Percentiles rank a stretch among this genome's conserved stretches.
Conservation (phyloP, 2,113 vertebrate genomes). For the Bucco capensis region DNA sequence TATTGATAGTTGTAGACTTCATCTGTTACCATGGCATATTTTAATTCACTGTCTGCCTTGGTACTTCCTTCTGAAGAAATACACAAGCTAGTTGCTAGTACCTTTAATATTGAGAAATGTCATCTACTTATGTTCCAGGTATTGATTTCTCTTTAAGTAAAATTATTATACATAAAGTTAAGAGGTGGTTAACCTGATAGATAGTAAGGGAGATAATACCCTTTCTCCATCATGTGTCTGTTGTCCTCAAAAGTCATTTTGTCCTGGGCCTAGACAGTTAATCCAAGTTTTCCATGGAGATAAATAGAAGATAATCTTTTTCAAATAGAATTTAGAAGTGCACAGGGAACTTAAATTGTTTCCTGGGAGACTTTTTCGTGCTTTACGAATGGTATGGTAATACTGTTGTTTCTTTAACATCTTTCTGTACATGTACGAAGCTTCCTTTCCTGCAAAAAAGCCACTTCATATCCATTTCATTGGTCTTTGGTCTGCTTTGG, state of each 20-base stretch:
- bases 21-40: constrained; percentile 54
- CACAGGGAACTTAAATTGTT: neutral
- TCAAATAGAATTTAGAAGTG: neutral
- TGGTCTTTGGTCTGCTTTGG: neutral
- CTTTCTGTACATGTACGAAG: neutral
- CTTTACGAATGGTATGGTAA: neutral
- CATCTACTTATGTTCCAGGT: neutral
- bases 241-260: neutral
- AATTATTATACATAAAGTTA: neutral
- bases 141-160: constrained; percentile 8
- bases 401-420: neutral
- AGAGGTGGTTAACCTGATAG: neutral
- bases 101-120: constrained; percentile 1
- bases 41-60: constrained; percentile 38
- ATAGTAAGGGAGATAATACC: neutral
- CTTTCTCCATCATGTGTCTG: neutral
- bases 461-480: neutral
- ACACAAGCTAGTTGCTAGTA: neutral
- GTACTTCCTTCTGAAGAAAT: constrained; percentile 31
- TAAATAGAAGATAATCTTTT: constrained; percentile 3
- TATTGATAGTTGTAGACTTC: constrained; percentile 53
- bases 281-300: neutral
- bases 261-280: neutral
- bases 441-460: neutral
- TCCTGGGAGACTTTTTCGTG: neutral